phyloP scores from a whole-genome alignment of 2,113 vertebrate genomes.

The Sceloporus tristichus region DNA sequence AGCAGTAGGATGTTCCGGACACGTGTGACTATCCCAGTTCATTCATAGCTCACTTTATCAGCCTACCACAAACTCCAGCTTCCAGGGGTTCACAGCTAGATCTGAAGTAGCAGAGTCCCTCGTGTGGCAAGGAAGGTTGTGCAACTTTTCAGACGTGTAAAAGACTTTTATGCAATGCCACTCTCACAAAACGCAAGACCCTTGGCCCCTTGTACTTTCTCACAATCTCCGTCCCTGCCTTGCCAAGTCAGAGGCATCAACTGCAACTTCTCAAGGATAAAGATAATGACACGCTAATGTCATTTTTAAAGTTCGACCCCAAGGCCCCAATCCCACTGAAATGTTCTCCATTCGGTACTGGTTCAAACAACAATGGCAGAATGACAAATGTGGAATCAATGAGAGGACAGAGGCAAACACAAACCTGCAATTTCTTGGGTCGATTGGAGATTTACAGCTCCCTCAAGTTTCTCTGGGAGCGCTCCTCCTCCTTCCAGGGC shows the following conservation, averaged over 20 bases:
- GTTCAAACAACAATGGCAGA: neutral
- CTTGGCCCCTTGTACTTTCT: neutral
- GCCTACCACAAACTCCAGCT: neutral
- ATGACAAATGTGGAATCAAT: rapidly evolving
- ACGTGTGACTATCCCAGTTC: neutral
- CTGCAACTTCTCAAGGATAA: neutral
- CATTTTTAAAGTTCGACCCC: neutral
- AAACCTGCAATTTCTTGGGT: constrained; percentile 90
- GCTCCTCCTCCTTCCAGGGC: constrained; percentile 80
- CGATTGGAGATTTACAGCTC: constrained; percentile 78
- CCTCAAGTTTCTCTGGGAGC: constrained; percentile 63
- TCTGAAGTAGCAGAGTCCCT: neutral
- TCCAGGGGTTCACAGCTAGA: neutral
- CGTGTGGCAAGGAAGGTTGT: neutral
- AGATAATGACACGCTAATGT: neutral
- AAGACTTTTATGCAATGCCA: neutral
- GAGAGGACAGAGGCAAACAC: constrained; percentile 7
- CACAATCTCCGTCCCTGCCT: neutral
- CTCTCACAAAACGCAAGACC: neutral
- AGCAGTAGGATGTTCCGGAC: neutral
- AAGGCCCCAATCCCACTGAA: neutral
- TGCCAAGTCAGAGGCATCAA: neutral
- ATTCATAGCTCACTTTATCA: neutral
- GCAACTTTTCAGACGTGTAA: neutral
- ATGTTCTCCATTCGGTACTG: too few relatives aligned